Percentiles rank a stretch among this genome's conserved stretches.
Conservation (phyloP, 2,888 invertebrate genomes). For the Teinopalpus imperialis region DNA sequence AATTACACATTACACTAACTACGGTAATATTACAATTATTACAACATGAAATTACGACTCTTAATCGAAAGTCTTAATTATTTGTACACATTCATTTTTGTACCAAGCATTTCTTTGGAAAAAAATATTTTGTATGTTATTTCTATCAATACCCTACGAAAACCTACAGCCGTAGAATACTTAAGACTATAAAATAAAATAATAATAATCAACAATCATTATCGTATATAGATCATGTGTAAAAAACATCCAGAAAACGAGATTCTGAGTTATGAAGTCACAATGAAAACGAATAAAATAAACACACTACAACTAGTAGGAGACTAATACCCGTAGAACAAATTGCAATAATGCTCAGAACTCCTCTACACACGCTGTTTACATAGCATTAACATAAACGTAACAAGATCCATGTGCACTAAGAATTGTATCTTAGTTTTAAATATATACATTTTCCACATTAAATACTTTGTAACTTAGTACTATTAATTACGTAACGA, state of each 20-base stretch:
- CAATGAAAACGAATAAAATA: conserved; percentile 65
- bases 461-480: conserved; percentile 53
- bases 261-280: conserved; percentile 48
- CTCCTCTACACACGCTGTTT: conserved; percentile 30
- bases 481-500: conserved; percentile 45
- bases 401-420: conserved; percentile 44
- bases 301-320: conserved; percentile 76
- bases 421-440: conserved; percentile 71
- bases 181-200: conserved; percentile 71
- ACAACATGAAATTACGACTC: conserved; percentile 69
- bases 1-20: conserved; percentile 69
- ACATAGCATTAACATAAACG: conserved; percentile 30
- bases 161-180: conserved; percentile 58
- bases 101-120: conserved; percentile 81
- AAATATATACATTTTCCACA: conserved; percentile 49
- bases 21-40: conserved; percentile 70
- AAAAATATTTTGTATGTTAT: conserved; percentile 56
- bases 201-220: conserved; percentile 79
- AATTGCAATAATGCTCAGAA: conserved; percentile 65
- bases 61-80: conserved; percentile 61
- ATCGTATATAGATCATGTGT: conserved; percentile 63
- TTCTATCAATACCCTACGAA: conserved; percentile 51
- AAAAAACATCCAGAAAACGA: conserved; percentile 64
- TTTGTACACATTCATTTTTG: conserved; percentile 79
- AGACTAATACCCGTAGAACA: conserved; percentile 83